Evolutionary conservation across 2,888 invertebrate genomes (phyloP), one percentile per base, ranked within the genome.

Genomic region (Lumbricus terrestris): DNA sequence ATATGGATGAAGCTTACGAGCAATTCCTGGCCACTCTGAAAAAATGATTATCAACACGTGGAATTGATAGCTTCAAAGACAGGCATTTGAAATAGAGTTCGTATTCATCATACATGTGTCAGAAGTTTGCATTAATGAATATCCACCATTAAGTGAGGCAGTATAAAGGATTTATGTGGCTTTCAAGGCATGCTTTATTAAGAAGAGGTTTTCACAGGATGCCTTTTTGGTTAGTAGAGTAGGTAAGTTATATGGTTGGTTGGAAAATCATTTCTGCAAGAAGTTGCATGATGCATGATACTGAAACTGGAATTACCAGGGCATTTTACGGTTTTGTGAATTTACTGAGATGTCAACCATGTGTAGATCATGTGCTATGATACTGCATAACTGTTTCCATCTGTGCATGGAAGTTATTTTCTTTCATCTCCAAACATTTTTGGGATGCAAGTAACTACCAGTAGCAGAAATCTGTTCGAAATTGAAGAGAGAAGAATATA

Each of bases 1-100:
- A 88, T 20, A 88, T 88, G 88, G 47, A 40, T 13, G 88, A 88
- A 37, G 88, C 88, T 11, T 88, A 88, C 29, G 88, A 88, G n/a
- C 42, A 40, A 34, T 88, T 42, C 29, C 88, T 88, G 40, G 88
- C 88, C 38, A 37, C 37, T 16, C 34, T 85, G 85, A 85, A 85
- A 23, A 34, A 35, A 85, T 85, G 35, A 37, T 85, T 37, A 35
- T 85, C 85, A n/a, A 69, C 69, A 29, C n/a, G n/a, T 69, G 69
- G n/a, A 69, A 69, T 3, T 69, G 69, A 69, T n/a, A 69, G 69
- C 69, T 69, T 69, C 69, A 69, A n/a, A n/a, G 29, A 69, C 69
- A 69, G 69, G 29, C 29, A 69, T n/a, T n/a, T n/a, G n/a, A n/a
- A 69, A 69, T 29, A 29, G n/a, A 54, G 54, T 54, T 54, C 11